Conservation (phyloP, 2,888 invertebrate species). For the Tetropium fuscum region DNA sequence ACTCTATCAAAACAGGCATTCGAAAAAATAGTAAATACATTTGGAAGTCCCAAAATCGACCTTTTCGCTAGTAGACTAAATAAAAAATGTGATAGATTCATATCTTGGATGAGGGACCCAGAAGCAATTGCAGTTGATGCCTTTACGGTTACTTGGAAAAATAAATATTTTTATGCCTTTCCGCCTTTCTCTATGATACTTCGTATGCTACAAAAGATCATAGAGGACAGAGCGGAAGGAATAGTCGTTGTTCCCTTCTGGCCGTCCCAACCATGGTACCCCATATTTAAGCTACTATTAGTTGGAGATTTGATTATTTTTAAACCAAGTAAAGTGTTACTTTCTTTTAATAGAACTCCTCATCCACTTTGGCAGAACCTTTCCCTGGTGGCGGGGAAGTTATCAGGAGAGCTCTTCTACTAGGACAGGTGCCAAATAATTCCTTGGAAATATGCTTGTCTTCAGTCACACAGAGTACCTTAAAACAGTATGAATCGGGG, state of each 20-base stretch:
- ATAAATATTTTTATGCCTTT: constrained; percentile 18
- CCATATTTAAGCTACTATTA: constrained; percentile 5
- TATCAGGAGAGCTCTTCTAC: constrained; percentile 7
- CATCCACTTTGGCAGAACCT: constrained; percentile 6
- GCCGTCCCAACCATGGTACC: constrained; percentile 15
- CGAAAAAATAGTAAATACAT: not conserved
- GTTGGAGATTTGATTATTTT: constrained; percentile 4
- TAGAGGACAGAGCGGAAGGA: constrained; percentile 14
- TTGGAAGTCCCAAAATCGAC: constrained; percentile 16
- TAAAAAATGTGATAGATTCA: constrained; percentile 9
- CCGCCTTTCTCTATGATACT: constrained; percentile 16
- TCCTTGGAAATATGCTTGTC: not conserved
- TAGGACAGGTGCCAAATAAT: not conserved
- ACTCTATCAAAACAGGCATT: constrained; percentile 3
- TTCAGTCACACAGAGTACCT: not conserved
- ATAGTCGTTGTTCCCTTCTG: not conserved
- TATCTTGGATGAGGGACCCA: constrained; percentile 18
- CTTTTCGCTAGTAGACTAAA: constrained; percentile 11
- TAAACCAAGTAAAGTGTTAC: not conserved
- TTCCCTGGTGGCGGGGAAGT: constrained; percentile 10
- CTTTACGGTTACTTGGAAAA: constrained; percentile 14
- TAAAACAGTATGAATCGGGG: constrained; percentile 9
- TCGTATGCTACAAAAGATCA: constrained; percentile 11
- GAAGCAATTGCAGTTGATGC: constrained; percentile 15
- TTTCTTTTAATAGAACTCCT: constrained; percentile 7